Conservation (phyloP, 2,113 vertebrate species). For the Felis catus region F.catus_Fca126_mat1.0 CM031411.1:23322001-23322500, state of each 20-base stretch:
- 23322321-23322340: conserved; percentile 10
- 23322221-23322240: neutral
- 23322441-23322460: neutral
- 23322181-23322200: conserved; percentile 21
- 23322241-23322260: neutral
- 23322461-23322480: neutral
- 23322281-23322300: neutral
- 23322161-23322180: neutral
- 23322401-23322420: conserved; percentile 13
- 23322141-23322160: neutral
- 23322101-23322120: neutral
- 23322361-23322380: neutral
- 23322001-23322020: neutral
- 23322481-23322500: neutral
- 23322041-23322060: neutral
- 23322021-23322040: conserved; percentile 16
- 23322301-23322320: neutral
- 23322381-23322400: neutral
- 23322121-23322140: neutral
- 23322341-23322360: neutral
- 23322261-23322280: neutral
- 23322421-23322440: neutral
- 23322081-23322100: neutral
- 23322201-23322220: neutral
- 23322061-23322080: neutral